phyloP scores from a whole-genome alignment of 37 sponge, comb jelly and placozoan species.

The Aplysina aerophoba region DNA sequence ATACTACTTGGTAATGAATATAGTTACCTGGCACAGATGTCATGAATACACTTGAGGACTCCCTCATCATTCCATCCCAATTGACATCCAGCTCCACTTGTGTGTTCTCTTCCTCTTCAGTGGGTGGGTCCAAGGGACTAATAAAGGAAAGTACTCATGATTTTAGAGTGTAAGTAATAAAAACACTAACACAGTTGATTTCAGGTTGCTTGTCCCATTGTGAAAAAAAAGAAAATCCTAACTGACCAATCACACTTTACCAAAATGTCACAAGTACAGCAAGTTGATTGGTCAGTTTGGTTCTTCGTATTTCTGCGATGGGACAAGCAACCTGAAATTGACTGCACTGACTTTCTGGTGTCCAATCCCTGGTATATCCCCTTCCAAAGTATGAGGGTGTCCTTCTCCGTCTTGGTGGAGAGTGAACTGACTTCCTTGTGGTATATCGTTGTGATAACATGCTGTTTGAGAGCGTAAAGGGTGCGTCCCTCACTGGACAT shows the following conservation, averaged over 20 bases:
- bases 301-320: too few relatives aligned
- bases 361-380: conserved; percentile 75
- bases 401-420: conserved; percentile 48
- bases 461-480: conserved; percentile 74
- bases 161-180: neutral
- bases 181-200: too few relatives aligned
- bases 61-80: conserved; percentile 21
- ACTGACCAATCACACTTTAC: too few relatives aligned
- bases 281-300: too few relatives aligned
- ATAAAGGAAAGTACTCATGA: too few relatives aligned
- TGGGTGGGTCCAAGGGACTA: conserved; percentile 24
- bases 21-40: conserved; percentile 24
- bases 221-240: too few relatives aligned
- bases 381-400: conserved; percentile 65
- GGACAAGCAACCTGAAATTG: too few relatives aligned
- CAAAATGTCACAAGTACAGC: too few relatives aligned
- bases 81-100: conserved; percentile 4
- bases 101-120: conserved; percentile 4
- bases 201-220: too few relatives aligned
- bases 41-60: conserved; percentile 27
- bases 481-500: conserved; percentile 43
- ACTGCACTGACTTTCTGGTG: conserved; percentile 72
- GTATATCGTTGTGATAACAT: conserved; percentile 34
- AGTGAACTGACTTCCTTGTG: conserved; percentile 35
- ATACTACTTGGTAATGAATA: neutral